phyloP scores from a whole-genome alignment of 2,888 invertebrate species.

The Osmoderma eremita region DNA sequence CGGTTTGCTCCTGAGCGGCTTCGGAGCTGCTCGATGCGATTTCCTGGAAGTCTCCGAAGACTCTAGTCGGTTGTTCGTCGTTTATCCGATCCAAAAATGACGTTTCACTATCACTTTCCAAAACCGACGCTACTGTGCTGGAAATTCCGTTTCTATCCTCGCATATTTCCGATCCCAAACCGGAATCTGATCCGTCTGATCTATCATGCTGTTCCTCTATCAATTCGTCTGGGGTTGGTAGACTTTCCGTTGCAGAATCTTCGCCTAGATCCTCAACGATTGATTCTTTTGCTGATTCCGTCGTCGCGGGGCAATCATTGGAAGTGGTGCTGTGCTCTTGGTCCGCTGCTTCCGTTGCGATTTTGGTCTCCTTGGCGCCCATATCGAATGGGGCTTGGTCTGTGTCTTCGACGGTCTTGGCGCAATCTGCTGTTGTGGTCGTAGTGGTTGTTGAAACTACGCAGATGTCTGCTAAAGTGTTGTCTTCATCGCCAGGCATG shows the following conservation, averaged over 20 bases:
- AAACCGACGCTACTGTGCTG: constrained; percentile 55
- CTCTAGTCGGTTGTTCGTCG: constrained; percentile 46
- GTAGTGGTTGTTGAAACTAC: constrained; percentile 36
- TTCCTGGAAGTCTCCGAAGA: constrained; percentile 46
- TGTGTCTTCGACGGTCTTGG: constrained; percentile 14
- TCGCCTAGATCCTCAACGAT: constrained; percentile 61
- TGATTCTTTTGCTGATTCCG: constrained; percentile 19
- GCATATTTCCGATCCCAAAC: constrained; percentile 79
- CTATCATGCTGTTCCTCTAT: constrained; percentile 72
- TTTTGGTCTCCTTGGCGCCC: constrained; percentile 52
- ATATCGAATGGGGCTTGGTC: constrained; percentile 25
- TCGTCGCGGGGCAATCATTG: background rate
- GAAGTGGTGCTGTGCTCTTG: constrained; percentile 5
- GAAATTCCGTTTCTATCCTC: constrained; percentile 66
- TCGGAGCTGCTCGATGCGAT: constrained; percentile 49
- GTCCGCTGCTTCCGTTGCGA: constrained; percentile 31
- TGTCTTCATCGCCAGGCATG: constrained; percentile 48
- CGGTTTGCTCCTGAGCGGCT: constrained; percentile 39
- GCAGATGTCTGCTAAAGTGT: constrained; percentile 35
- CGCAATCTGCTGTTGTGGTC: constrained; percentile 9
- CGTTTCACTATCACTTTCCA: constrained; percentile 66
- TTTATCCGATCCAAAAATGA: constrained; percentile 64
- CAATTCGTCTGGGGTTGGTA: constrained; percentile 67
- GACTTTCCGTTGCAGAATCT: constrained; percentile 72
- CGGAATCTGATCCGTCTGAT: constrained; percentile 87